Conservation (phyloP, 92 coral and sea anemone species). For the Palythoa heliodiscus region DNA sequence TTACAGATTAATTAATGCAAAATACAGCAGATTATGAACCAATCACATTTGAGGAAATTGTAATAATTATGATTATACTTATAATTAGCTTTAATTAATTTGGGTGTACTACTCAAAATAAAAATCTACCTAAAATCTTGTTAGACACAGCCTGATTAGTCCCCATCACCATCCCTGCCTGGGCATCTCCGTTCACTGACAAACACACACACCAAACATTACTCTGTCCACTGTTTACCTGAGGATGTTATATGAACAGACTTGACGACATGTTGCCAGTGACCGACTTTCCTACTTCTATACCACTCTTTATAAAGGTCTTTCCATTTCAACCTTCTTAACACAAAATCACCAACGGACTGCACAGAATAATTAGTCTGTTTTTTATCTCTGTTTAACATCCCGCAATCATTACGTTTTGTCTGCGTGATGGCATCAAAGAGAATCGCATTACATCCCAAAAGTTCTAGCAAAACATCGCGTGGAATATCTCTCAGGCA, state of each 20-base stretch:
- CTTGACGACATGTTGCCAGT: conserved; percentile 73
- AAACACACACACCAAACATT: neutral
- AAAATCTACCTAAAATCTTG: too few species aligned
- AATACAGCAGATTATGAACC: too few species aligned
- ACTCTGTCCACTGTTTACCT: conserved; percentile 5
- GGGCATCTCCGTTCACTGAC: too few species aligned
- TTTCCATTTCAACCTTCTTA: conserved; percentile 58
- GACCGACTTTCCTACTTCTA: conserved; percentile 71
- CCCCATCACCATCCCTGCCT: too few species aligned
- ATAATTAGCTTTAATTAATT: too few species aligned
- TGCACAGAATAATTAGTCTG: neutral
- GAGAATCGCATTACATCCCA: conserved; percentile 42
- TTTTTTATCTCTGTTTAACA: neutral
- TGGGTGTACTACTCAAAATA: too few species aligned
- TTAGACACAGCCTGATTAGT: too few species aligned
- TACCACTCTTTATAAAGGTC: conserved; percentile 81
- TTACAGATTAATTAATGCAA: too few species aligned
- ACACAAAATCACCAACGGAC: neutral
- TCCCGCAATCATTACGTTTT: neutral
- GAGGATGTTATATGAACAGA: neutral
- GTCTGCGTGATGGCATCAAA: conserved; percentile 4
- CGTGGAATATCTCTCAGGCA: conserved; percentile 66
- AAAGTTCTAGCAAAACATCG: conserved; percentile 70
- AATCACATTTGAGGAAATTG: too few species aligned
- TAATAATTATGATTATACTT: too few species aligned